These are phyloP conservation scores for Lepisosteus osseus DNA, from an alignment of 2,113 vertebrate species.

Conservation along the genomic window DNA sequence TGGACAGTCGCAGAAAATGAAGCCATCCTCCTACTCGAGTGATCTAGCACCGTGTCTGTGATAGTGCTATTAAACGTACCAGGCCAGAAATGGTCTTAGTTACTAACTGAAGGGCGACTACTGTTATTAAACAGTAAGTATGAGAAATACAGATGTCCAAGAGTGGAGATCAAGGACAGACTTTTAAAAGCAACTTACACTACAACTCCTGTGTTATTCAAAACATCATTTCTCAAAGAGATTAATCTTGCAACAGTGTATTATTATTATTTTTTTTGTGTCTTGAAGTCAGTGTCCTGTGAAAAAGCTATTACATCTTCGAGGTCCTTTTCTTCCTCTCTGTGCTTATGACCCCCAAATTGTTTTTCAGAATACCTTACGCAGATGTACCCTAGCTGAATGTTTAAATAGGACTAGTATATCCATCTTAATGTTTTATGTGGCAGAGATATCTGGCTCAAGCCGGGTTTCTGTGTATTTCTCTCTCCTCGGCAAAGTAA, in stretches of 20 bases:
- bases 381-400: neutral
- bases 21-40: neutral
- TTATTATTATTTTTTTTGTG: too few relatives aligned
- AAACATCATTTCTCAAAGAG: constrained; percentile 8
- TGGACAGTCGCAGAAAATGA: constrained; percentile 23
- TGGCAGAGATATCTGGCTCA: too few relatives aligned
- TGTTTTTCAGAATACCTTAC: neutral
- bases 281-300: neutral
- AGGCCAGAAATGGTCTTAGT: neutral
- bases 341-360: neutral
- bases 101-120: neutral
- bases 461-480: too few relatives aligned
- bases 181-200: neutral
- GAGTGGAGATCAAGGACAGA: neutral
- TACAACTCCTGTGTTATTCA: neutral
- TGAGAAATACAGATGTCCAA: neutral
- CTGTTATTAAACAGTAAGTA: neutral
- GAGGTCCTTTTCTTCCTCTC: neutral
- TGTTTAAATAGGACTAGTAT: too few relatives aligned
- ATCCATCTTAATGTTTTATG: too few relatives aligned
- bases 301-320: neutral
- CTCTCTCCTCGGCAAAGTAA: too few relatives aligned
- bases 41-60: neutral
- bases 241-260: neutral
- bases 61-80: too few relatives aligned